Percentiles rank a stretch among this genome's conserved stretches.
phyloP scores from a whole-genome alignment of 2,797 vertebrate species.

The Cirrhinus mrigala region DNA sequence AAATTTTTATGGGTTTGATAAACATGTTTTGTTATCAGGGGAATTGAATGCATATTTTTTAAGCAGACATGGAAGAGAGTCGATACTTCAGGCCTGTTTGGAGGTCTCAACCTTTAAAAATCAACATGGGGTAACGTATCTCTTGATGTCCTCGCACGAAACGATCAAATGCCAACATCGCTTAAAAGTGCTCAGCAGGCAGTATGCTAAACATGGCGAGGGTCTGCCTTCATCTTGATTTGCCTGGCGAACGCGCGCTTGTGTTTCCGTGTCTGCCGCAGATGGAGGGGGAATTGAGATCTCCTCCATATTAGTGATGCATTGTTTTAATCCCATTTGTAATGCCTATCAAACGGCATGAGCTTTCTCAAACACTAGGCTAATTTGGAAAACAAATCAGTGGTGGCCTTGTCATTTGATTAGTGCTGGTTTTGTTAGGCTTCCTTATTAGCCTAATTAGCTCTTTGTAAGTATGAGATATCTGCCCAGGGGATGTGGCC shows the following conservation, averaged over 20 bases:
- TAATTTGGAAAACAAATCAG: conserved; percentile 78
- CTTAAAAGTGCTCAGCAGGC: conserved; percentile 51
- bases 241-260: conserved; percentile 14
- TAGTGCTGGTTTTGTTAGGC: conserved; percentile 74
- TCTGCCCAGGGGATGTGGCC: conserved; percentile 40
- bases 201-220: conserved; percentile 51
- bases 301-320: conserved; percentile 73
- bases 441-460: conserved; percentile 77
- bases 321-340: conserved; percentile 77
- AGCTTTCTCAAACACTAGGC: conserved; percentile 72
- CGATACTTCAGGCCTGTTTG: conserved; percentile 48
- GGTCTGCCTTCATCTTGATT: conserved; percentile 52
- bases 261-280: conserved; percentile 37
- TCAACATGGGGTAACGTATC: conserved; percentile 45
- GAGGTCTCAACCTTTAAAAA: conserved; percentile 58
- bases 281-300: conserved; percentile 56
- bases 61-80: conserved; percentile 34
- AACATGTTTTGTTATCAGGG: conserved; percentile 58
- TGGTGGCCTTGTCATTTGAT: conserved; percentile 75
- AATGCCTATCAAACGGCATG: conserved; percentile 76
- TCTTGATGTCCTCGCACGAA: conserved; percentile 41
- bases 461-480: conserved; percentile 53
- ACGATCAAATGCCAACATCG: conserved; percentile 46
- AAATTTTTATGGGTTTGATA: conserved; percentile 56
- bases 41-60: conserved; percentile 45